A percentile compares a stretch with the other conserved stretches of the same genome.
Evolutionary conservation across 1,140 invertebrate genomes (phyloP).

Genomic region (Sarcophaga bullata): DNA sequence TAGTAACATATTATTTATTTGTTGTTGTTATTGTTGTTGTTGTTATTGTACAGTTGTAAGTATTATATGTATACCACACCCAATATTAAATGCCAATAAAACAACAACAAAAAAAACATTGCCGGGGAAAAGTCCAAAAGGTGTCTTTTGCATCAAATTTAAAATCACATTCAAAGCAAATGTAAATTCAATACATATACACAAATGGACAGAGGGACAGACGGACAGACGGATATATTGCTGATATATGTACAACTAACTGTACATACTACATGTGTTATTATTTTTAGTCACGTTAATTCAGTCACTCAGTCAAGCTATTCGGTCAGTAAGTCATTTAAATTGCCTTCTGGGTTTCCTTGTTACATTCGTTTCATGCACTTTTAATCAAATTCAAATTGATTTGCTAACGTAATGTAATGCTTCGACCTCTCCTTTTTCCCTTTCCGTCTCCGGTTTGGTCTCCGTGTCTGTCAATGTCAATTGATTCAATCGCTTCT

Average conservation of each 20-base stretch:
- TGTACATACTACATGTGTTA: too few species aligned
- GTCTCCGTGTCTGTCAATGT: slow-evolving; percentile 26
- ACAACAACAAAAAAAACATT: background rate
- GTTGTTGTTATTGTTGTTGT: too few species aligned
- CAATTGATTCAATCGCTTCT: slow-evolving; percentile 19
- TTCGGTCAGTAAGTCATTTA: background rate
- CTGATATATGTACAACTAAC: too few species aligned
- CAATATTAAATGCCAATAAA: background rate
- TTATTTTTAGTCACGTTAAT: background rate
- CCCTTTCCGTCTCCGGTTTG: background rate
- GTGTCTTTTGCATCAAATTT: background rate
- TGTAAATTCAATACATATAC: background rate
- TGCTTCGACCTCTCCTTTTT: background rate
- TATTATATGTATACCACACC: slow-evolving; percentile 6
- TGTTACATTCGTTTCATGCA: background rate
- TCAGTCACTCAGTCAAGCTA: slow-evolving; percentile 4
- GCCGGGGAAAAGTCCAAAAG: background rate
- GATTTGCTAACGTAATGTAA: slow-evolving; percentile 27
- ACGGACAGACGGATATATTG: too few species aligned
- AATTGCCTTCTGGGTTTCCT: background rate
- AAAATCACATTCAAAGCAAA: slow-evolving; percentile 13
- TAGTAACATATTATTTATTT: too few species aligned
- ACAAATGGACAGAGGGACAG: background rate
- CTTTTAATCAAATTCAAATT: slow-evolving; percentile 21
- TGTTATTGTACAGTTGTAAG: too few species aligned